Base-by-base conservation (phyloP, 1,140 invertebrate genomes). In the Eueides isabella region DNA sequence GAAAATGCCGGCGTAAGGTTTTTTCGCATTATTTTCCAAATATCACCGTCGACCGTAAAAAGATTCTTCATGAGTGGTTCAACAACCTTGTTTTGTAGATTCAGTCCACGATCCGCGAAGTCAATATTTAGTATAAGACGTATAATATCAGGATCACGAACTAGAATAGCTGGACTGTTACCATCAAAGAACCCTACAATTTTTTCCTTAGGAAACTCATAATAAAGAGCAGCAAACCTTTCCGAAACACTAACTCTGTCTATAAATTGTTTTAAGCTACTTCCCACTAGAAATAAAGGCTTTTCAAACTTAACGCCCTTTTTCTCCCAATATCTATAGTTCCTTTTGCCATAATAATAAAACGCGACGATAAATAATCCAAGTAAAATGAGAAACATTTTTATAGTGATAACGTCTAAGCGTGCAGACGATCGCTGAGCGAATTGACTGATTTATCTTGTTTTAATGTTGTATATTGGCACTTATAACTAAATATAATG, bases 1-100 rank as follows among this genome's bases (percentile, higher is more conserved):
- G 93, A 93, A 74, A 95, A 95, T 4, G 93, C 92, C 2, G 95
- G 94, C 0, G 90, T 93, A 4, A 95, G 72, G 74, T 94, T 94
- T 5, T 88, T 77, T n/a, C 95, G 79, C 4, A 95, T 70, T 16
- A 85, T 76, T 68, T 88, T 93, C 95, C 95, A 95, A 72, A 90
- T 84, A 14, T 91, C 81, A 0, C 81, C 80, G 67, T 85, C 80
- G 55, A 80, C 72, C 72, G 75, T 28, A 19, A 80, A 71, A 63
- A 76, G 1, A 80, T 80, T 68, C 75, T 82, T 66, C 77, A 85
- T 74, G 80, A 90, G 33, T 65, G 80, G 81, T 44, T 86, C 83
- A 2, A 67, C 74, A 12, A 67, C 73, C 19, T 69, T 33, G 14
- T 78, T 76, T n/a, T 76, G 61, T 0, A 38, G 30, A 41, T 76